phyloP scores from a whole-genome alignment of 2,113 vertebrate species.

The Gracilinanus agilis region DNA sequence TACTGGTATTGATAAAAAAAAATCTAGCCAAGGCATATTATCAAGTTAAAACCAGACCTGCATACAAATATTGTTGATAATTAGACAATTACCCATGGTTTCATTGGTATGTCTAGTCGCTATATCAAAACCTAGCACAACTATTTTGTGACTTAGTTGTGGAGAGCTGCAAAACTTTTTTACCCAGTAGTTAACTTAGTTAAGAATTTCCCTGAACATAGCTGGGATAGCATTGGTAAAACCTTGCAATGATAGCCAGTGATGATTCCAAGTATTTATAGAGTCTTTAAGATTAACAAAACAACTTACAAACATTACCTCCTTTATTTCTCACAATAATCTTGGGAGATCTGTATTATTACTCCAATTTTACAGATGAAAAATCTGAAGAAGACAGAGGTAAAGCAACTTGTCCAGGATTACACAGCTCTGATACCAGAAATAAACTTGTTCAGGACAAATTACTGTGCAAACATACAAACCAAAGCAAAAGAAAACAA shows the following conservation, averaged over 20 bases:
- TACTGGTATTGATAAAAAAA: neutral
- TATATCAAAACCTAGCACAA: neutral
- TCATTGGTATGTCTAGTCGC: neutral
- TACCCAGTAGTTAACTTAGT: neutral
- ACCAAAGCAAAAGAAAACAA: neutral
- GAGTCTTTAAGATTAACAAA: neutral
- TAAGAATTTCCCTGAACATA: neutral
- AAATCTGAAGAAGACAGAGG: neutral
- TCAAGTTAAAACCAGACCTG: neutral
- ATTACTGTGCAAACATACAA: neutral
- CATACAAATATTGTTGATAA: neutral
- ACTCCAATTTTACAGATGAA: neutral
- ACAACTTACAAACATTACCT: neutral
- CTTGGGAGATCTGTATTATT: neutral
- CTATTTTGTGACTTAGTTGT: neutral
- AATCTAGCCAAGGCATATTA: neutral
- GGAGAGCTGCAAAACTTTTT: neutral
- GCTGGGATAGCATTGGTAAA: neutral
- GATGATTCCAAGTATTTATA: neutral
- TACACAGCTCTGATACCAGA: neutral
- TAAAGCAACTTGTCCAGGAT: neutral
- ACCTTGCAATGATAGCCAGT: neutral
- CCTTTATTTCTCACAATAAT: neutral
- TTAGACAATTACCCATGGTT: neutral
- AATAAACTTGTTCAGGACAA: neutral